Conservation (phyloP, 1,140 invertebrate genomes). For the Drosophila orena region DNA sequence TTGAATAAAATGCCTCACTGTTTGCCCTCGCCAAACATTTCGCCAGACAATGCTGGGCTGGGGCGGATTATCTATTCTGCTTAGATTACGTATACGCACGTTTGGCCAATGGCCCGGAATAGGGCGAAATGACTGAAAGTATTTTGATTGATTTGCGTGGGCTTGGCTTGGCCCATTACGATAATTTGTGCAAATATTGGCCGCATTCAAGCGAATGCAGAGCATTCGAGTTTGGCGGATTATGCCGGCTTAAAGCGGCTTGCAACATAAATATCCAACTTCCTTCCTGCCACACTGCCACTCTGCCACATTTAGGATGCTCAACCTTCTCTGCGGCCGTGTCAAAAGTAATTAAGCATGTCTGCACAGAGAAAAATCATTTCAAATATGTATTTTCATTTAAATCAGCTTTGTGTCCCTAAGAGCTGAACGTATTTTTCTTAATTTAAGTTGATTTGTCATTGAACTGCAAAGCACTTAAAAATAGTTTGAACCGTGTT, state of each 20-base stretch:
- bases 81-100: slow-evolving; percentile 69
- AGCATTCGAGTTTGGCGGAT: slow-evolving; percentile 17
- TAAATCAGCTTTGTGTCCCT: background rate
- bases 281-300: slow-evolving; percentile 1
- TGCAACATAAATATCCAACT: slow-evolving; percentile 10
- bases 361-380: background rate
- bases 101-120: slow-evolving; percentile 41
- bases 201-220: slow-evolving; percentile 18
- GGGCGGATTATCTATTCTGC: slow-evolving; percentile 26
- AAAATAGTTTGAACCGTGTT: too few relatives aligned
- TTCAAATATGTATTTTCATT: too few relatives aligned
- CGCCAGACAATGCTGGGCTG: slow-evolving; percentile 29
- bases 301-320: background rate
- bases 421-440: too few relatives aligned
- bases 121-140: slow-evolving; percentile 40
- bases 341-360: slow-evolving; percentile 30
- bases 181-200: slow-evolving; percentile 41
- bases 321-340: background rate
- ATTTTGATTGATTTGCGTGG: slow-evolving; percentile 54
- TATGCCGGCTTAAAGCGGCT: slow-evolving; percentile 22
- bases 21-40: slow-evolving; percentile 58
- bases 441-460: too few relatives aligned
- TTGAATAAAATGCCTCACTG: slow-evolving; percentile 49
- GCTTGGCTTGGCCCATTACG: slow-evolving; percentile 32
- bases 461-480: too few relatives aligned